Base-by-base conservation (phyloP, 2,113 vertebrate species). In the Nesospiza acunhae region DNA sequence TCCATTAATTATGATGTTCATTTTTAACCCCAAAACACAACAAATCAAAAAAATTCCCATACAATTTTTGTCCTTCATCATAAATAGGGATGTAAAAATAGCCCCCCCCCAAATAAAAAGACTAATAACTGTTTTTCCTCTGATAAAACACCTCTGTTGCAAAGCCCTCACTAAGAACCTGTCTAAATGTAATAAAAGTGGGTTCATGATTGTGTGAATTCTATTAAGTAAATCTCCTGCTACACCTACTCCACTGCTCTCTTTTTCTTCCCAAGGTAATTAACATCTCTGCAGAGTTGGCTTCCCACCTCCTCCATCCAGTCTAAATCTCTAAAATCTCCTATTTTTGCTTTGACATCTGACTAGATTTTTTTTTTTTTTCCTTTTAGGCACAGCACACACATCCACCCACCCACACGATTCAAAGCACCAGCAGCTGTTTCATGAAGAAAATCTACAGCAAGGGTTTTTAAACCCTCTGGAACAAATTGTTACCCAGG, bases 331-430 rank as follows among this genome's bases (percentile, higher is more conserved):
- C 91, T 33, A 69, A 91, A 96, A 90, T 90, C 66, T 93, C 94
- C 96, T 94, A 87, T 94, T 93, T 97, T 93, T 96, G 92, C 96
- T 97, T 96, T 96, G 96, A 97, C 94, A 96, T 95, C 95, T 95
- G 93, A 94, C 86, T 91, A 83, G 73, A 87, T 2, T 56, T 83
- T 89, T 95, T 90, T 89, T 95, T 90, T 91, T 90, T 91, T 89
- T 72, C 81, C 73, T 94, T 93, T 95, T 72, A 93, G 86, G 87
- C 86, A 92, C 91, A 96, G 95, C 84, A 96, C 78, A 97, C 94
- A 95, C 94, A 96, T 95, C 90, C 84, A 94, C 77, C 94, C 92
- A 92, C 92, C 87, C 89, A 92, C 95, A 66, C 6, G 3, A 87
- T 82, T 83, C 94, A 95, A 79, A 92, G 89, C 75, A 91, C 82